A percentile compares a stretch with the other conserved stretches of the same genome.
phyloP scores from a whole-genome alignment of 2,888 invertebrate genomes.

The Balanococcus diminutus region DNA sequence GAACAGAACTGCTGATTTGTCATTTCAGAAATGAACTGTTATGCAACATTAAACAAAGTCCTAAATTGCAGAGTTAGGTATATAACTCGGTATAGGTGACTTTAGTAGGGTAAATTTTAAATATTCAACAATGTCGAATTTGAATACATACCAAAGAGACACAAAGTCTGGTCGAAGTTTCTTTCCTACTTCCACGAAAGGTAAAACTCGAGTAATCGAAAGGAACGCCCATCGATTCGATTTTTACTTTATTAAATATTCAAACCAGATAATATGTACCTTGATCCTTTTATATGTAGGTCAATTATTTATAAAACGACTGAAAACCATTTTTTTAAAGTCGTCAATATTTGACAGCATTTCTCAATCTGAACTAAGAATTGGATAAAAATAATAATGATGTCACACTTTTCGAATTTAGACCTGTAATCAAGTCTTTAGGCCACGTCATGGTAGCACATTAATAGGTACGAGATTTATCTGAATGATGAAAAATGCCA shows the following conservation, averaged over 20 bases:
- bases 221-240: neutral
- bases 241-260: neutral
- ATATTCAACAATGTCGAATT: neutral
- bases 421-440: too few relatives aligned
- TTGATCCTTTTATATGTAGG: neutral
- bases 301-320: neutral
- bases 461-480: too few relatives aligned
- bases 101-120: neutral
- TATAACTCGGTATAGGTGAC: neutral
- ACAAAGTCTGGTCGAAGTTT: neutral
- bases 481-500: neutral
- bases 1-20: neutral
- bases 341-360: too few relatives aligned
- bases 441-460: too few relatives aligned
- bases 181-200: neutral
- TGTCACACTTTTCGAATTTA: too few relatives aligned
- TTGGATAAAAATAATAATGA: too few relatives aligned
- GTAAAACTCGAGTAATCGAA: neutral
- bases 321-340: too few relatives aligned
- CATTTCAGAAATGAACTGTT: neutral
- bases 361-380: too few relatives aligned
- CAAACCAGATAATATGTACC: neutral
- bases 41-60: neutral
- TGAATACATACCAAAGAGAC: neutral
- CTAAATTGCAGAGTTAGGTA: neutral